These are phyloP conservation scores for Micrastur ruficollis DNA, from an alignment of 2,797 vertebrate genomes.

Conservation along the genomic window DNA sequence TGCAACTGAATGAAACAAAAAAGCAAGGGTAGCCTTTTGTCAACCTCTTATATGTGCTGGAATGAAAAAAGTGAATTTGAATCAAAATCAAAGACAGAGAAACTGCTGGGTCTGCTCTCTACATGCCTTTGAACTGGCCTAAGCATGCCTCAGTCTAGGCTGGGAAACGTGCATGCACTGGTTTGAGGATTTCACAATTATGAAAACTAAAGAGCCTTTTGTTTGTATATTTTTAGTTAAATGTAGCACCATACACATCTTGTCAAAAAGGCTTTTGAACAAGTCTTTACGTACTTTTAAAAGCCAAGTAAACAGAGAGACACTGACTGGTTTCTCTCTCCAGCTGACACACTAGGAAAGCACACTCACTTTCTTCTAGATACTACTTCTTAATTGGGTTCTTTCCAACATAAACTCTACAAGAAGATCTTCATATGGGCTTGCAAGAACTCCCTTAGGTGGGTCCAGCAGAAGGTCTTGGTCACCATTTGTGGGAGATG, in stretches of 20 bases:
- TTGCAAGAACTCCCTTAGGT: neutral
- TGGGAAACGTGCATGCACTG: neutral
- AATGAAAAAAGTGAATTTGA: constrained; percentile 7
- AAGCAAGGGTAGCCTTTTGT: neutral
- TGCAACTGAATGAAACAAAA: neutral
- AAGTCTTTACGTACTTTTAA: neutral
- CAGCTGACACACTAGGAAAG: neutral
- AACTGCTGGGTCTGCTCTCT: constrained; percentile 34
- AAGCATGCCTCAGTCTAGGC: constrained; percentile 28
- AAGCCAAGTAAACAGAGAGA: neutral
- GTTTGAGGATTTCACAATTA: constrained; percentile 45
- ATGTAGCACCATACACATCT: neutral
- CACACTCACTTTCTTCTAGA: neutral
- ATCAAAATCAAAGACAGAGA: constrained; percentile 39
- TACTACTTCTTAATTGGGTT: neutral
- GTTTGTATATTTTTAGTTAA: constrained; percentile 1
- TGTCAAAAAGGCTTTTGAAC: neutral
- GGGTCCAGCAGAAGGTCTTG: neutral
- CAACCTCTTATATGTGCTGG: neutral
- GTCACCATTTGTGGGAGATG: neutral
- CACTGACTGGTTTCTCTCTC: neutral
- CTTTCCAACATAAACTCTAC: neutral
- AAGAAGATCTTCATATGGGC: neutral
- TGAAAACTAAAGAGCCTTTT: constrained; percentile 13
- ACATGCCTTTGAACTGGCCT: constrained; percentile 40